Conservation (phyloP, 2,888 invertebrate species). For the Corythucha ciliata region DNA sequence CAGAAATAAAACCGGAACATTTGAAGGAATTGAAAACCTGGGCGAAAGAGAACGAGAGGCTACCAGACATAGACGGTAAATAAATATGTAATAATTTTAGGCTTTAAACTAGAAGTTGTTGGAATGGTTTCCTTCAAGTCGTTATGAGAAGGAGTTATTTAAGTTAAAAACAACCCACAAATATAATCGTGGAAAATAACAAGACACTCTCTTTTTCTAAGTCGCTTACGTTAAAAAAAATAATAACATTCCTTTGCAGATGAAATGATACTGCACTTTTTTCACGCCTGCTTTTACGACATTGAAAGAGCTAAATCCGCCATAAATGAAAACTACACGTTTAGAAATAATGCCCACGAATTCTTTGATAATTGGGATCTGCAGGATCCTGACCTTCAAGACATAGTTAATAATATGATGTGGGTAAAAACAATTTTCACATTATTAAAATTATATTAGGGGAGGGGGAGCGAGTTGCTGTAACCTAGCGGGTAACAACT, state of each 20-base stretch:
- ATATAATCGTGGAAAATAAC: neutral
- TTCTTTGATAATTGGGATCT: constrained; percentile 33
- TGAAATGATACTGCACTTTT: constrained; percentile 33
- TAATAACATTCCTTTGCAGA: constrained; percentile 33
- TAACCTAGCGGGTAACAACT: neutral
- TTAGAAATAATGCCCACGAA: constrained; percentile 30
- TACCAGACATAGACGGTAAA: constrained; percentile 30
- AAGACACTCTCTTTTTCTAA: neutral
- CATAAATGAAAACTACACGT: constrained; percentile 28
- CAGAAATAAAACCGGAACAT: constrained; percentile 27
- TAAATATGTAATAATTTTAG: constrained; percentile 1
- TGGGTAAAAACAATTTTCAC: no score
- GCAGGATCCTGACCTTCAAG: constrained; percentile 20
- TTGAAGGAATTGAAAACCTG: constrained; percentile 28
- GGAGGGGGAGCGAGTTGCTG: neutral
- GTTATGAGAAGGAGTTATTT: no score
- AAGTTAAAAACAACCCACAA: neutral
- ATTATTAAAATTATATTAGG: no score
- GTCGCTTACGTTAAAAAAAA: no score
- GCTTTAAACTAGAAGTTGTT: no score
- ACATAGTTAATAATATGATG: constrained; percentile 24
- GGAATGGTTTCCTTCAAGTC: no score
- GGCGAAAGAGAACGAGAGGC: constrained; percentile 27
- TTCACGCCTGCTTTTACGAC: constrained; percentile 34
- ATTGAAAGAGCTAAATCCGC: constrained; percentile 32